Evolutionary conservation across 2,888 invertebrate species (phyloP).

Genomic region (Lasioglossum malachurum): DNA sequence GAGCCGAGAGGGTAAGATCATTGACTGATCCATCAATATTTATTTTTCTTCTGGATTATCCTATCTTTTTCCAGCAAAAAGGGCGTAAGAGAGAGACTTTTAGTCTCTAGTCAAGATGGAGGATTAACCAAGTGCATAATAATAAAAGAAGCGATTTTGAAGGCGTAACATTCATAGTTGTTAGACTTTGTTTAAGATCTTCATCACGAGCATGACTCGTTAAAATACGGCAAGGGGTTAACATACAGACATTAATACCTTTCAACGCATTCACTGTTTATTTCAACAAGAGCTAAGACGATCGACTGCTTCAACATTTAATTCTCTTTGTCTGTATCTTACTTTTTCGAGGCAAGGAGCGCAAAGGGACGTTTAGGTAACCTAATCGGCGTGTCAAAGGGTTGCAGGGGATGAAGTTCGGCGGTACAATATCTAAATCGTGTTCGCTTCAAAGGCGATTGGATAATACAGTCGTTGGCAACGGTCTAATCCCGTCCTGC

Average conservation of each 20-base stretch:
- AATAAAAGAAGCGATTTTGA: neutral
- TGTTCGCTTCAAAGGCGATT: slow-evolving; percentile 41
- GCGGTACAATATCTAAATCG: slow-evolving; percentile 20
- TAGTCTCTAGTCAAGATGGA: too few relatives aligned
- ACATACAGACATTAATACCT: neutral
- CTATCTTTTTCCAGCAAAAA: neutral
- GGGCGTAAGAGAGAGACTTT: too few relatives aligned
- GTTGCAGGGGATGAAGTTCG: neutral
- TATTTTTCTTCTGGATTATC: neutral
- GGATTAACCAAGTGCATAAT: too few relatives aligned
- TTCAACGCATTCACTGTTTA: neutral
- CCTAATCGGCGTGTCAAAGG: neutral
- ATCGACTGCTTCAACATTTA: neutral
- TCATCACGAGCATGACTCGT: too few relatives aligned
- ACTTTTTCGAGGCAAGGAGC: neutral
- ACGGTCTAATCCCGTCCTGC: slow-evolving; percentile 67
- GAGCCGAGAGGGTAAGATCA: neutral
- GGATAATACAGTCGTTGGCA: slow-evolving; percentile 58
- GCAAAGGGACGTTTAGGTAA: neutral
- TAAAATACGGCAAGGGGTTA: too few relatives aligned
- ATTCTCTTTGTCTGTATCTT: neutral
- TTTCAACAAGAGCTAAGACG: neutral
- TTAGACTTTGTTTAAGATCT: too few relatives aligned
- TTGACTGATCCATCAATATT: neutral
- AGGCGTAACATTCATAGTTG: too few relatives aligned